Evolutionary conservation across 2,888 invertebrate species (phyloP).

Genomic region (Hirtodrosophila histrioides): DNA sequence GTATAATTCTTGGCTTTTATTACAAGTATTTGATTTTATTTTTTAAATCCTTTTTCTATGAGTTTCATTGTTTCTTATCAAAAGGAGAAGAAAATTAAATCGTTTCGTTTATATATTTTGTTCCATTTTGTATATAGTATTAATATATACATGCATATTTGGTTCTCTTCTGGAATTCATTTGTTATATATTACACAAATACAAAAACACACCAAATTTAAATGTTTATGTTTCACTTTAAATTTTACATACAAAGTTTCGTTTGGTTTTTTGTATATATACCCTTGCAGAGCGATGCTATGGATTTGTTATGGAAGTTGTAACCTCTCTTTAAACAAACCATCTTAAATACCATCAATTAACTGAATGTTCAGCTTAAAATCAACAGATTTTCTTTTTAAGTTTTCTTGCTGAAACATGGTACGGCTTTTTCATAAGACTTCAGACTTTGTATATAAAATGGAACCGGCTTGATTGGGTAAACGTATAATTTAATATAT

Average conservation of each 20-base stretch:
- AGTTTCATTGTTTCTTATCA: conserved; percentile 10
- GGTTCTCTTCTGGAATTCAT: conserved; percentile 12
- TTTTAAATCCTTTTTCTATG: conserved; percentile 19
- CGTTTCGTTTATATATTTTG: not conserved
- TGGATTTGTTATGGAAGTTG: not conserved
- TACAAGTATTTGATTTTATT: conserved; percentile 37
- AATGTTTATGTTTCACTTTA: conserved; percentile 1
- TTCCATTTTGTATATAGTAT: not conserved
- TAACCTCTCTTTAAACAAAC: no score
- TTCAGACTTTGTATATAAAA: not conserved
- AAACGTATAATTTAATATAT: conserved; percentile 7
- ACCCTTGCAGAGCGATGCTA: conserved; percentile 32
- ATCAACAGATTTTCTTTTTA: no score
- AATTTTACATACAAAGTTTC: conserved; percentile 18
- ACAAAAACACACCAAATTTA: conserved; percentile 24
- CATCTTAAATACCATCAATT: no score
- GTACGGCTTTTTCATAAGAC: not conserved
- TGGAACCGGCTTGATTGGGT: conserved; percentile 2
- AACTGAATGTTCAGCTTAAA: no score
- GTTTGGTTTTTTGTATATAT: not conserved
- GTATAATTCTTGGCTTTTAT: conserved; percentile 52
- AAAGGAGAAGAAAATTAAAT: conserved; percentile 14
- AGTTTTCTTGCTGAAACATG: no score
- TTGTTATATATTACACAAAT: conserved; percentile 30
- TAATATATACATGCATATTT: conserved; percentile 36